These are phyloP conservation scores for Oostethus manadensis DNA, from an alignment of 2,113 vertebrate species.

Conservation along the genomic window DNA sequence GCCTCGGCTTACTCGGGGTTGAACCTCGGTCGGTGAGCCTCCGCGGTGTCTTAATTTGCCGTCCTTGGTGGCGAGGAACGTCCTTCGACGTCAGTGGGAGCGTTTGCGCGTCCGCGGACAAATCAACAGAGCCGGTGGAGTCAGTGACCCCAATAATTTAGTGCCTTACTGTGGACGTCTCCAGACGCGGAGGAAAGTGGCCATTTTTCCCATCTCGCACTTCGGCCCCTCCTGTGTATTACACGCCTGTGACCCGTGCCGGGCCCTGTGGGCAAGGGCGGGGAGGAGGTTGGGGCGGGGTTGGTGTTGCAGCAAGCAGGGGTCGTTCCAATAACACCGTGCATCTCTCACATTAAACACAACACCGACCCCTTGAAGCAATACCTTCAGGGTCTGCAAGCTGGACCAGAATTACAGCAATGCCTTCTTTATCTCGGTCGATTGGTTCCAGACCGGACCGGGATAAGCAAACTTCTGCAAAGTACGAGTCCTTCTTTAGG, in stretches of 20 bases:
- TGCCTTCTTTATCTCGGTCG: no score
- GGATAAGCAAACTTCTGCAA: no score
- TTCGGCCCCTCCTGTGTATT: slow-evolving; percentile 73
- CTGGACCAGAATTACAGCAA: slow-evolving; percentile 5
- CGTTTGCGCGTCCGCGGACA: slow-evolving; percentile 72
- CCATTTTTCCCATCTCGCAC: slow-evolving; percentile 66
- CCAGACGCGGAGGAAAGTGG: slow-evolving; percentile 64
- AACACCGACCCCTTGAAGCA: slow-evolving; percentile 33
- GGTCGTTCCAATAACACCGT: slow-evolving; percentile 72
- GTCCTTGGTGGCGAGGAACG: slow-evolving; percentile 68
- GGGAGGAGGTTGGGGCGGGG: slow-evolving; percentile 23
- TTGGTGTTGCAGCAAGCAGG: slow-evolving; percentile 60
- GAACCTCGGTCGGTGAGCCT: slow-evolving; percentile 27
- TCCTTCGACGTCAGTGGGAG: slow-evolving; percentile 74
- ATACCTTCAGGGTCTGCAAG: slow-evolving; percentile 18
- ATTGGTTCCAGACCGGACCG: no score
- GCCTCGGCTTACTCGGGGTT: slow-evolving; percentile 16
- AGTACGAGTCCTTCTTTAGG: no score
- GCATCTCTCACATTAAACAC: slow-evolving; percentile 55
- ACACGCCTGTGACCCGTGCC: slow-evolving; percentile 74
- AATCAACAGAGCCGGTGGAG: slow-evolving; percentile 73
- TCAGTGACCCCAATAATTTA: slow-evolving; percentile 79
- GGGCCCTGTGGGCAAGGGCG: slow-evolving; percentile 58
- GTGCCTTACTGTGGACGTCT: slow-evolving; percentile 71
- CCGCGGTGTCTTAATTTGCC: slow-evolving; percentile 65